Conservation (phyloP, 2,113 vertebrate genomes). For the Saguinus imperator region DNA sequence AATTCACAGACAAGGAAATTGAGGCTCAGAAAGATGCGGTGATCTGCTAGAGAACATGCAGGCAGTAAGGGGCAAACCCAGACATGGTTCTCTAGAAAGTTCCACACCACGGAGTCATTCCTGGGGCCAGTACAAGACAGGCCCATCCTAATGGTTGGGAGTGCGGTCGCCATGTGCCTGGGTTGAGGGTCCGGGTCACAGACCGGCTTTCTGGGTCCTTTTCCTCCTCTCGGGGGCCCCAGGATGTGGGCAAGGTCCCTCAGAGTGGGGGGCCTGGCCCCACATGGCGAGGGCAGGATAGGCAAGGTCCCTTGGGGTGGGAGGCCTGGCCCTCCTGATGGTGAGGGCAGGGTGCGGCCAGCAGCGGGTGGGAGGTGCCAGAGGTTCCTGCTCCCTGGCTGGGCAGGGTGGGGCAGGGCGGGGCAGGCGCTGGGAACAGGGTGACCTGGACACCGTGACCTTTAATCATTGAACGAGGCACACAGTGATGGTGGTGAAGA, state of each 20-base stretch:
- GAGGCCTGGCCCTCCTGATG: not conserved
- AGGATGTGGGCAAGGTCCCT: not conserved
- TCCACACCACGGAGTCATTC: not conserved
- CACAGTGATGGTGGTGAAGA: not conserved
- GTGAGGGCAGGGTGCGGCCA: slow-evolving; percentile 48
- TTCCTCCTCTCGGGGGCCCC: not conserved
- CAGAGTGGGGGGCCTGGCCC: not conserved
- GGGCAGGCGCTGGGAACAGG: slow-evolving; percentile 49
- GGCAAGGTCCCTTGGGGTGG: not conserved
- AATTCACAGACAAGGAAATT: not conserved
- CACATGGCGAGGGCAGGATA: not conserved
- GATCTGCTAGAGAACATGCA: not conserved
- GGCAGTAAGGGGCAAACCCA: not conserved
- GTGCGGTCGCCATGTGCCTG: not conserved
- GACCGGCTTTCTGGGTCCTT: not conserved
- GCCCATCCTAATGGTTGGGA: not conserved
- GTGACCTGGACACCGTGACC: slow-evolving; percentile 69
- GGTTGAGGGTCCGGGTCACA: not conserved
- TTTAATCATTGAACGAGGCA: not conserved
- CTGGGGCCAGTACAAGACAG: not conserved
- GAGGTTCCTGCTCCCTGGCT: slow-evolving; percentile 18
- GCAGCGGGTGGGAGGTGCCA: slow-evolving; percentile 37
- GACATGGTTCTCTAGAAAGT: not conserved
- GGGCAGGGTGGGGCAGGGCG: slow-evolving; percentile 45
- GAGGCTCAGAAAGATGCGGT: not conserved